Evolutionary conservation across 2,888 invertebrate species (phyloP).

Genomic region (Temnothorax rugatulus): DNA sequence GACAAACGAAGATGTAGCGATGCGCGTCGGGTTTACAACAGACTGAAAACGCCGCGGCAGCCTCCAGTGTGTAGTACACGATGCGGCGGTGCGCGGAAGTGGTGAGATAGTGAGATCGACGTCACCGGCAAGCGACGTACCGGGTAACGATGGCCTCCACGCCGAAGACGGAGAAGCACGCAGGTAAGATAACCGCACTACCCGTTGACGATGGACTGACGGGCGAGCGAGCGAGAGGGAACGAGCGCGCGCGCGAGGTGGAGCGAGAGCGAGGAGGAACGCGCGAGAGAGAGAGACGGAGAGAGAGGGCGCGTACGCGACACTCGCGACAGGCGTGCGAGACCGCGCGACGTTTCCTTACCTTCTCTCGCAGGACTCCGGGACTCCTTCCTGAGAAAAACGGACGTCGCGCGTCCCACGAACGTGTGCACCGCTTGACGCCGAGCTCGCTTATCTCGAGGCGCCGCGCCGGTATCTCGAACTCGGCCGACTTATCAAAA

Average conservation of each 20-base stretch:
- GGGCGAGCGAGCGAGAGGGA: conserved; percentile 27
- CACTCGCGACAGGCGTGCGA: conserved; percentile 27
- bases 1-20: conserved; percentile 85
- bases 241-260: not conserved
- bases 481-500: conserved; percentile 8
- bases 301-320: conserved; percentile 31
- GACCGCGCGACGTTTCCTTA: conserved; percentile 23
- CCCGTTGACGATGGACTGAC: conserved; percentile 54
- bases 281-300: conserved; percentile 18
- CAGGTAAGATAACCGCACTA: conserved; percentile 79
- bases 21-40: conserved; percentile 84
- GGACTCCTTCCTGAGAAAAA: not conserved
- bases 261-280: not conserved
- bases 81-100: conserved; percentile 81
- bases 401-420: not conserved
- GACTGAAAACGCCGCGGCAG: conserved; percentile 82
- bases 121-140: conserved; percentile 66
- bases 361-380: not conserved
- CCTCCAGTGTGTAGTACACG: conserved; percentile 80
- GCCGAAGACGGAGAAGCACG: conserved; percentile 84
- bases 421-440: no score
- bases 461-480: conserved; percentile 25
- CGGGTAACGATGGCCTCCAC: conserved; percentile 83
- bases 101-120: conserved; percentile 81
- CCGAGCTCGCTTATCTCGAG: conserved; percentile 6